These are phyloP conservation scores for Oligia fasciuncula DNA, from an alignment of 2,888 invertebrate genomes.

Conservation along the genomic window DNA sequence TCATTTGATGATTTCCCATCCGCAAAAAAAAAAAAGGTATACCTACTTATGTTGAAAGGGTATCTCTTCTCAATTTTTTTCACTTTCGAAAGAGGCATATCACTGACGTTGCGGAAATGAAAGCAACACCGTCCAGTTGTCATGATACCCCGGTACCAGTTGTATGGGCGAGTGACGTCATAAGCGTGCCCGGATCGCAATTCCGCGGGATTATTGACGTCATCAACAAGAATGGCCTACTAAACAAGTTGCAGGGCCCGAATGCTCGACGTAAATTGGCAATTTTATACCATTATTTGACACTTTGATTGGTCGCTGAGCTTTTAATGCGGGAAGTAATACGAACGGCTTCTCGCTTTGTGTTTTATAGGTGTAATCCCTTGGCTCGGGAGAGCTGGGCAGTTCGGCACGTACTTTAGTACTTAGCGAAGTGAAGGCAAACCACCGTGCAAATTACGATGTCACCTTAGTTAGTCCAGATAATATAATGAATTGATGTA, in stretches of 20 bases:
- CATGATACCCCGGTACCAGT: conserved; percentile 52
- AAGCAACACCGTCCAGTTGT: conserved; percentile 47
- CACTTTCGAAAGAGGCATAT: conserved; percentile 25
- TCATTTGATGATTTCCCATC: no score
- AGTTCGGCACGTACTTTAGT: not conserved
- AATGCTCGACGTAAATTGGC: conserved; percentile 41
- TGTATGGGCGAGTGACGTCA: conserved; percentile 59
- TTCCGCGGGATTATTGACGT: conserved; percentile 66
- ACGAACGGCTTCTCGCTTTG: conserved; percentile 5
- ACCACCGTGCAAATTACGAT: conserved; percentile 2
- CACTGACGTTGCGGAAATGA: conserved; percentile 55
- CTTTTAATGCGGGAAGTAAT: conserved; percentile 36
- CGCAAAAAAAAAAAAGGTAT: no score
- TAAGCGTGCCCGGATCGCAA: conserved; percentile 57
- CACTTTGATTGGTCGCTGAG: conserved; percentile 51
- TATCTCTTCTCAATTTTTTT: conserved; percentile 1
- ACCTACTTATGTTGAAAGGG: not conserved
- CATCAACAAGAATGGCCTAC: conserved; percentile 65
- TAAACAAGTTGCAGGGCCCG: conserved; percentile 58
- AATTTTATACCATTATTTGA: conserved; percentile 59
- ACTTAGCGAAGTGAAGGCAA: not conserved
- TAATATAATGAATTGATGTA: not conserved
- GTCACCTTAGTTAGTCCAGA: not conserved
- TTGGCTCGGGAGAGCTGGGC: not conserved
- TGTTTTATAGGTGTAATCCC: conserved; percentile 25